Base-by-base conservation (phyloP, 2,797 vertebrate genomes). In the Emydoidea blandingii region DNA sequence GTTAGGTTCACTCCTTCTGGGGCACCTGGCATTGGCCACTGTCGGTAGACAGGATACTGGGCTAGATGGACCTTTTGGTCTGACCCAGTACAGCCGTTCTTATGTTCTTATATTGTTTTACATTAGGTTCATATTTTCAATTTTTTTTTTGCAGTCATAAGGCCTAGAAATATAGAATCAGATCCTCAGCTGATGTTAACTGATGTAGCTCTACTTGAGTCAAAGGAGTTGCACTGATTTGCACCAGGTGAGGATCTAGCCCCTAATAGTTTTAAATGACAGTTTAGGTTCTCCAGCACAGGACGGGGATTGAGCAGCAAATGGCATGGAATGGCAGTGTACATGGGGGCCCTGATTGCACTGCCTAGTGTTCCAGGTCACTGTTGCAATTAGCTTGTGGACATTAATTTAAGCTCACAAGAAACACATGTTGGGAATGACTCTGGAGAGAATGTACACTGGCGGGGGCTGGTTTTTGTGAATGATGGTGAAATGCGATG, bases 401-500 rank as follows among this genome's bases (percentile, higher is more conserved):
- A n/a, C 8, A 34, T 81, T 87, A 79, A 72, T 52, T 27, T 34
- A 3, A 65, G 11, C 41, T 78, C 44, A 10, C 53, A 31, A 27
- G 18, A 6, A n/a, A 88, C 12, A 47, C 9, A 10, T 2, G 50
- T 4, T 10, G 37, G 56, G 31, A 12, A 1, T 81, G 2, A 2
- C 1, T 44, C 21, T 4, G 8, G 10, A 31, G 68, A 34, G 41
- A 49, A 2, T 52, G 44, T 2, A 0, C 31, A 44, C 5, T 2
- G 1, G 47, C 5, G 0, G 56, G n/a, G 5, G 2, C 34, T 49
- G 47, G 23, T 1, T 1, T 56, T n/a, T 23, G 31, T 37, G 62
- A 29, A 3, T 0, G 0, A 3, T 1, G 1, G 74, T 47, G 41
- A 78, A 78, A 31, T 49, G 47, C 27, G 27, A 25, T 0, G 1